A percentile compares a stretch with the other conserved stretches of the same genome.
Evolutionary conservation across 2,888 invertebrate genomes (phyloP).

Genomic region (Lordiphosa fenestrarum): DNA sequence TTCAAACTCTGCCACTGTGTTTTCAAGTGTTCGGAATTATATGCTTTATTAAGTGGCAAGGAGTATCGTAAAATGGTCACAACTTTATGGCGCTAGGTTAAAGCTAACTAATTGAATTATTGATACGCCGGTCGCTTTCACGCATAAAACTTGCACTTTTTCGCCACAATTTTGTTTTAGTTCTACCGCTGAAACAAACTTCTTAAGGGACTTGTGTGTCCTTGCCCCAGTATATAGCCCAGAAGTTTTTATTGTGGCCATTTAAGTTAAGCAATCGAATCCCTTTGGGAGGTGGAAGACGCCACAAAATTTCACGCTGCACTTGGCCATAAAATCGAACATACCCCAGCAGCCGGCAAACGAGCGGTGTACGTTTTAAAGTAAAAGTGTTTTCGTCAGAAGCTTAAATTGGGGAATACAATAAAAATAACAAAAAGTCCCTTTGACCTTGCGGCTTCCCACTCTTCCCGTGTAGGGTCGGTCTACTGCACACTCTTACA

Average conservation of each 20-base stretch:
- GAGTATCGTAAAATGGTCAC: too few species aligned
- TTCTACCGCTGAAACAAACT: neutral
- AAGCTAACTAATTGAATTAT: too few species aligned
- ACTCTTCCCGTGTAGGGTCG: slow-evolving; percentile 7
- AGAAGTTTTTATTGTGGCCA: slow-evolving; percentile 64
- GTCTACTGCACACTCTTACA: slow-evolving; percentile 23
- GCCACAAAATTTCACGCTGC: slow-evolving; percentile 12
- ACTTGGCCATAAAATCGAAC: slow-evolving; percentile 15
- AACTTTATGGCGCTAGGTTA: too few species aligned
- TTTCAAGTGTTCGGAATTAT: too few species aligned
- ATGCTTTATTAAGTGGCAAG: too few species aligned
- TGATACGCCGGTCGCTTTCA: too few species aligned
- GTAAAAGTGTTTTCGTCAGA: slow-evolving; percentile 36
- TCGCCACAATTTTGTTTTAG: too few species aligned
- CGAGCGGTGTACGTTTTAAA: slow-evolving; percentile 54
- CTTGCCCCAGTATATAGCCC: slow-evolving; percentile 1
- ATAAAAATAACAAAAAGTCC: slow-evolving; percentile 40
- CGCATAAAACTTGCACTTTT: too few species aligned
- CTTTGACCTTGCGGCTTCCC: slow-evolving; percentile 54
- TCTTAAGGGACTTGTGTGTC: slow-evolving; percentile 5
- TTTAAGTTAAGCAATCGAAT: slow-evolving; percentile 63
- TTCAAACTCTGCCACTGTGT: too few species aligned
- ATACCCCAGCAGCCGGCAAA: neutral
- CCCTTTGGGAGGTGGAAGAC: slow-evolving; percentile 12
- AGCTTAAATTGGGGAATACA: slow-evolving; percentile 44